Percentiles rank a stretch among this genome's conserved stretches.
These are phyloP conservation scores for Agrochola lychnidis DNA, from an alignment of 2,888 invertebrate genomes.

Conservation along the genomic window DNA sequence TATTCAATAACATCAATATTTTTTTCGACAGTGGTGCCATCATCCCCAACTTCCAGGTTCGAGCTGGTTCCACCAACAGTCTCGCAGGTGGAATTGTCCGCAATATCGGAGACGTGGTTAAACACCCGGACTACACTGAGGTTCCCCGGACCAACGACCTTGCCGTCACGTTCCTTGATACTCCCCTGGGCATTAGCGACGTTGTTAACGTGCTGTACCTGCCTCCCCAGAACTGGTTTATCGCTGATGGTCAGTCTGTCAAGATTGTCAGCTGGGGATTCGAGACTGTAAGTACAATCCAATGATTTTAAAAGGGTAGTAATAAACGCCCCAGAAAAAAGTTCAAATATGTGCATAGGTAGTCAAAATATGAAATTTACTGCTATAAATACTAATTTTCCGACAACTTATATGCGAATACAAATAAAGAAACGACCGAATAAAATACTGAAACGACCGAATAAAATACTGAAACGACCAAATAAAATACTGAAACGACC, in stretches of 20 bases:
- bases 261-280: conserved; percentile 82
- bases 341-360: too few species aligned
- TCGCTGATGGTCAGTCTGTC: conserved; percentile 71
- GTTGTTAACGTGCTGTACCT: conserved; percentile 72
- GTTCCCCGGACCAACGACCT: conserved; percentile 73
- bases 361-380: too few species aligned
- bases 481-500: too few species aligned
- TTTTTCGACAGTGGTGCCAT: conserved; percentile 70
- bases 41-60: conserved; percentile 69
- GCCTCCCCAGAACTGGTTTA: conserved; percentile 70
- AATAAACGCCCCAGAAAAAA: too few species aligned
- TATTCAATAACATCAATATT: background rate
- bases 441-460: too few species aligned
- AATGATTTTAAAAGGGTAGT: background rate
- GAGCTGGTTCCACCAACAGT: conserved; percentile 80
- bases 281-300: conserved; percentile 65
- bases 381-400: too few species aligned
- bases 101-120: conserved; percentile 60
- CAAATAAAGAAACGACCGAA: too few species aligned
- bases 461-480: too few species aligned
- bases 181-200: conserved; percentile 68
- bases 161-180: conserved; percentile 67
- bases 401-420: too few species aligned
- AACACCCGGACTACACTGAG: conserved; percentile 73
- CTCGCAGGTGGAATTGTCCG: conserved; percentile 72